These are phyloP conservation scores for Campoletis raptor DNA, from an alignment of 2,888 invertebrate species.

Conservation along the genomic window DNA sequence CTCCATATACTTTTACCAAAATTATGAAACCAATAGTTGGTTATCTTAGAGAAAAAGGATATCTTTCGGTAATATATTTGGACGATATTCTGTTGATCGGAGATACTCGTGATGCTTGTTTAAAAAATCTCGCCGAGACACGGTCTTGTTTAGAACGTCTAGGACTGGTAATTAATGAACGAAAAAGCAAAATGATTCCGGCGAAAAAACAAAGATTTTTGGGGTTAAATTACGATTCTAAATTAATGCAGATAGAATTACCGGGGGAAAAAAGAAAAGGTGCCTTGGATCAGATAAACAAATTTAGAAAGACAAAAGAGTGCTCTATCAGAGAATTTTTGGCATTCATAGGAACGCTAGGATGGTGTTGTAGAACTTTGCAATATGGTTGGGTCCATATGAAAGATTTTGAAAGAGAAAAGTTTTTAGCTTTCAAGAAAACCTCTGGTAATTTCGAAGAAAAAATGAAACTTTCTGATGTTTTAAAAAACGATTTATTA, in stretches of 20 bases:
- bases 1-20: slow-evolving; percentile 19
- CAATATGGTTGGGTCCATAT: background rate
- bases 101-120: background rate
- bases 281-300: background rate
- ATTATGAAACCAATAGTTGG: background rate
- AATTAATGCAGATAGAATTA: background rate
- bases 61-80: slow-evolving; percentile 10
- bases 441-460: background rate
- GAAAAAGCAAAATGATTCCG: slow-evolving; percentile 7
- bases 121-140: background rate
- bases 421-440: background rate
- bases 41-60: background rate
- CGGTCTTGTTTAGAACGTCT: background rate
- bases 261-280: background rate
- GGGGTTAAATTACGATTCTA: slow-evolving; percentile 11
- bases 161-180: slow-evolving; percentile 13
- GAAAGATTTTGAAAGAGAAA: slow-evolving; percentile 11
- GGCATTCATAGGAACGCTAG: slow-evolving; percentile 7
- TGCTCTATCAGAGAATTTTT: slow-evolving; percentile 15
- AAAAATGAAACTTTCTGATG: background rate
- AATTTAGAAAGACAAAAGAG: background rate
- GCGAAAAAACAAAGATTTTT: background rate
- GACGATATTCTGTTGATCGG: slow-evolving; percentile 16
- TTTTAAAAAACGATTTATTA: background rate
- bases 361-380: background rate